A percentile compares a stretch with the other conserved stretches of the same genome.
These are phyloP conservation scores for Campylomormyrus numenius DNA, from an alignment of 2,113 vertebrate species.

Conservation along the genomic window DNA sequence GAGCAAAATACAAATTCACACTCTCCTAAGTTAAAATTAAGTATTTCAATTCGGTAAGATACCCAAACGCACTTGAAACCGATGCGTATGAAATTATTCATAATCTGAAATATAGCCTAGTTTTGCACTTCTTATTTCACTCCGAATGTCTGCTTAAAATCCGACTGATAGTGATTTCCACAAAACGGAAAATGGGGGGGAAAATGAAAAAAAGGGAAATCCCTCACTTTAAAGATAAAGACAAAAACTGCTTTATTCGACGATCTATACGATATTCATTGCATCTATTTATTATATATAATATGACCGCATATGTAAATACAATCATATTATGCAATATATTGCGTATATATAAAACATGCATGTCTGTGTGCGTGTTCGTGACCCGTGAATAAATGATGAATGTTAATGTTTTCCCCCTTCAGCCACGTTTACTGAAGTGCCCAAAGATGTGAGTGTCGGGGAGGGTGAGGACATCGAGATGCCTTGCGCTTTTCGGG, in stretches of 20 bases:
- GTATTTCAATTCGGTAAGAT: neutral
- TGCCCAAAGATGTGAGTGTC: constrained; percentile 87
- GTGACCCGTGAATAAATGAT: constrained; percentile 25
- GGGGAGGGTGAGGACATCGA: constrained; percentile 91
- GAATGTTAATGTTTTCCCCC: constrained; percentile 46
- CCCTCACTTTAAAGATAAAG: neutral
- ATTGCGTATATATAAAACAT: neutral
- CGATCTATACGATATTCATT: neutral
- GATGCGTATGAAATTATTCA: neutral
- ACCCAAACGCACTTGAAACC: neutral
- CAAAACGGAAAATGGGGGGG: neutral
- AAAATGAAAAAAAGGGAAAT: neutral
- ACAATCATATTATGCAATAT: neutral
- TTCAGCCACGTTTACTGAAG: constrained; percentile 85
- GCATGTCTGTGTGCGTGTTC: neutral
- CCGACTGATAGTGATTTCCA: neutral
- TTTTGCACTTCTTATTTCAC: neutral
- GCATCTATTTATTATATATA: neutral
- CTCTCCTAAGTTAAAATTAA: neutral
- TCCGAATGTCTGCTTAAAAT: neutral
- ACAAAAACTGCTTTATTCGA: neutral
- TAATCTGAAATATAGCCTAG: neutral
- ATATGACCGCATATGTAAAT: neutral
- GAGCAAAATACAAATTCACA: neutral
- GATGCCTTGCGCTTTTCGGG: constrained; percentile 91